Percentiles rank a stretch among this genome's conserved stretches.
phyloP scores from a whole-genome alignment of 1,140 invertebrate genomes.

The Proctacanthus coquilletti region DNA sequence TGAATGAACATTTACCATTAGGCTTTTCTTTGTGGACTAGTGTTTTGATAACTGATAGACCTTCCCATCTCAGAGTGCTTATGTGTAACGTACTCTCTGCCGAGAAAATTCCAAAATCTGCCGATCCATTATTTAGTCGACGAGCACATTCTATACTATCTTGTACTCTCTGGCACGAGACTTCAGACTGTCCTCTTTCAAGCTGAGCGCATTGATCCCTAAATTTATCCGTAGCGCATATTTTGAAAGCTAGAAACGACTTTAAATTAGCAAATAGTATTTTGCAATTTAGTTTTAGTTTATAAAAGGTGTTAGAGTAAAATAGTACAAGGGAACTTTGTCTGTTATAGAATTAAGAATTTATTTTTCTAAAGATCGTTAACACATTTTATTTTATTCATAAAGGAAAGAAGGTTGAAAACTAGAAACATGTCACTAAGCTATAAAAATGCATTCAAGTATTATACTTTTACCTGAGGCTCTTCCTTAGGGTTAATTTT shows the following conservation, averaged over 20 bases:
- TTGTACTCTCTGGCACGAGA: slow-evolving; percentile 17
- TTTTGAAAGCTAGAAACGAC: slow-evolving; percentile 18
- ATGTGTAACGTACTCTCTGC: slow-evolving; percentile 38
- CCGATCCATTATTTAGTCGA: slow-evolving; percentile 29
- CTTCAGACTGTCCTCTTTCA: slow-evolving; percentile 12
- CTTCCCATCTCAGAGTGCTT: slow-evolving; percentile 30
- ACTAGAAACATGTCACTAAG: too few species aligned
- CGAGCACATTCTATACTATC: slow-evolving; percentile 38
- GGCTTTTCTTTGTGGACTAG: slow-evolving; percentile 29
- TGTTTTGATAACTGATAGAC: slow-evolving; percentile 31
- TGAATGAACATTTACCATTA: slow-evolving; percentile 20
- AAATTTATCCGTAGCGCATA: slow-evolving; percentile 14
- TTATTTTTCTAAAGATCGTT: too few species aligned
- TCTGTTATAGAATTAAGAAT: too few species aligned
- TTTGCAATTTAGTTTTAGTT: too few species aligned
- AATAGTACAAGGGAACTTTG: too few species aligned
- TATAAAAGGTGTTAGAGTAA: too few species aligned
- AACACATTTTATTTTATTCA: too few species aligned
- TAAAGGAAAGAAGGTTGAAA: too few species aligned
- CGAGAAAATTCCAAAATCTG: slow-evolving; percentile 37
- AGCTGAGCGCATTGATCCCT: slow-evolving; percentile 9
- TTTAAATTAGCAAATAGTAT: too few species aligned
- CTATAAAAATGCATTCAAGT: too few species aligned
- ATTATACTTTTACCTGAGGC: too few species aligned
- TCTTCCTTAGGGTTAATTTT: too few species aligned